phyloP scores from a whole-genome alignment of 2,113 vertebrate species.

The Bagarius yarrelli region DNA sequence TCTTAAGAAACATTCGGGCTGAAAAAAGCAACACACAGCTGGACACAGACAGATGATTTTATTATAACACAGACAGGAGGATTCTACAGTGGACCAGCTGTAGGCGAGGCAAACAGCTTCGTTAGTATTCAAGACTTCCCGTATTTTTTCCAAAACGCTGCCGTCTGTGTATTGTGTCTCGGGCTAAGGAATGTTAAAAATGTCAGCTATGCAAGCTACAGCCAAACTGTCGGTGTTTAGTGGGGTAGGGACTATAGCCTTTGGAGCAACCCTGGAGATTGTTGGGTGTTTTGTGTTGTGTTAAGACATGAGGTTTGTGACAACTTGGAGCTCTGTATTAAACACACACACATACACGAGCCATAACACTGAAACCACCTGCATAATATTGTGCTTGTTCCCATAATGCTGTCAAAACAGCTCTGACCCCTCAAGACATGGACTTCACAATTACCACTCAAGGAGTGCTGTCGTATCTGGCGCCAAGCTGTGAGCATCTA shows the following conservation, averaged over 20 bases:
- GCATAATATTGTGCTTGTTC: no score
- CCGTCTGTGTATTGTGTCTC: constrained; percentile 39
- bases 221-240: constrained; percentile 20
- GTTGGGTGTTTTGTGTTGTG: constrained; percentile 24
- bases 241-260: constrained; percentile 14
- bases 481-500: no score
- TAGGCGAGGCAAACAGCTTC: constrained; percentile 7
- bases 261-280: constrained; percentile 26
- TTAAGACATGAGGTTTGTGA: constrained; percentile 3
- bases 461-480: no score
- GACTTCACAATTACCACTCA: no score
- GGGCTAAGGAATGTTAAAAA: constrained; percentile 38
- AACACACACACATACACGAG: neutral
- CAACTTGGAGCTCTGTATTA: neutral
- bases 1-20: neutral
- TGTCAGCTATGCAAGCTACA: constrained; percentile 36
- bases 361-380: no score
- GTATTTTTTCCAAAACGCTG: constrained; percentile 24
- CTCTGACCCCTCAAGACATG: no score
- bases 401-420: no score
- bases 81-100: neutral
- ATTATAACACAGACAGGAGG: neutral
- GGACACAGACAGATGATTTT: neutral
- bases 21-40: neutral
- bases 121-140: constrained; percentile 21